phyloP scores from a whole-genome alignment of 2,797 vertebrate species.

The Borostomias antarcticus region DNA sequence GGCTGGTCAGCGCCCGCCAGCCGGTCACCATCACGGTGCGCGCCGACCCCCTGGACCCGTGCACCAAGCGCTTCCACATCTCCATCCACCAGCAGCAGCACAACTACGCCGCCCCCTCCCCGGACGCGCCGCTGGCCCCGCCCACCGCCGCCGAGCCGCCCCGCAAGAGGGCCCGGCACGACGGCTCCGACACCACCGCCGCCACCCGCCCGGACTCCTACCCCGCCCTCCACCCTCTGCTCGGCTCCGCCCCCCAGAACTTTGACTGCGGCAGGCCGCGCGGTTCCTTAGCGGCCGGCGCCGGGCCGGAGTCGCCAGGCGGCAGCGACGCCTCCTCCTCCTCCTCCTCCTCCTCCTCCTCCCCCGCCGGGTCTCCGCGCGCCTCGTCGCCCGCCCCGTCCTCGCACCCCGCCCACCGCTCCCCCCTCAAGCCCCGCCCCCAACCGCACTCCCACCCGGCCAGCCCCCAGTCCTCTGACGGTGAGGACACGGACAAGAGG shows the following conservation, averaged over 20 bases:
- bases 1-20: conserved; percentile 78
- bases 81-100: conserved; percentile 94
- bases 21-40: conserved; percentile 89
- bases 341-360: conserved; percentile 55
- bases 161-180: conserved; percentile 71
- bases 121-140: conserved; percentile 72
- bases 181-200: too few species aligned
- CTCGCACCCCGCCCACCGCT: conserved; percentile 16
- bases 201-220: conserved; percentile 39
- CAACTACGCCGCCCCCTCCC: conserved; percentile 87
- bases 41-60: conserved; percentile 84
- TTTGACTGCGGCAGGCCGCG: conserved; percentile 61
- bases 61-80: conserved; percentile 91
- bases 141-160: conserved; percentile 54
- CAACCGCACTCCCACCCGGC: conserved; percentile 61
- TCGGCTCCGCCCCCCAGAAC: conserved; percentile 66
- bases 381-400: conserved; percentile 6
- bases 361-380: too few species aligned
- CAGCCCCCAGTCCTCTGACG: conserved; percentile 82
- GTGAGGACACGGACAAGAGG: conserved; percentile 91
- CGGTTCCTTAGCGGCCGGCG: conserved; percentile 29
- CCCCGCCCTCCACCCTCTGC: conserved; percentile 42
- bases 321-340: conserved; percentile 59
- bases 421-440: conserved; percentile 48
- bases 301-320: conserved; percentile 56